These are phyloP conservation scores for Caenorhabditis sp. DNA, from an alignment of 2,888 invertebrate species.

Conservation along the genomic window DNA sequence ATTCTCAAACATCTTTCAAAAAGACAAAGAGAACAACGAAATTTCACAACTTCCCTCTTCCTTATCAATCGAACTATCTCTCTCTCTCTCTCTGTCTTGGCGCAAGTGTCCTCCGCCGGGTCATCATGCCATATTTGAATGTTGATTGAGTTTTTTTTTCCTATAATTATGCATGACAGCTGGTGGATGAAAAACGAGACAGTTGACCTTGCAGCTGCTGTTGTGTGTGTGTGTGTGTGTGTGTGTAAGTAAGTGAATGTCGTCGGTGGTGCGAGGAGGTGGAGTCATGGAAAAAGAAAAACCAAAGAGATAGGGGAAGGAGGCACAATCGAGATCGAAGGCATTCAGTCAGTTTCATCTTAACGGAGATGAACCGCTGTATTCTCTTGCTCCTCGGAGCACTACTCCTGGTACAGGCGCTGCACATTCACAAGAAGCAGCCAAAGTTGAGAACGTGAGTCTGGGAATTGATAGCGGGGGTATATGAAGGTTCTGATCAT, in stretches of 20 bases:
- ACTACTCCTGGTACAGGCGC: slow-evolving; percentile 43
- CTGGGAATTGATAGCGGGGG: not conserved
- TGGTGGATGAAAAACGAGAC: slow-evolving; percentile 36
- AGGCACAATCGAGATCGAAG: slow-evolving; percentile 31
- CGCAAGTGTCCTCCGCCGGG: not conserved
- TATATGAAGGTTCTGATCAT: too few species aligned
- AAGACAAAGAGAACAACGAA: not conserved
- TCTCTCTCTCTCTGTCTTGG: not conserved
- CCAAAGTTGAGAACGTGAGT: slow-evolving; percentile 52
- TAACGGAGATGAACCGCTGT: slow-evolving; percentile 52
- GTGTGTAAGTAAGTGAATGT: not conserved
- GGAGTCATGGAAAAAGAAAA: slow-evolving; percentile 31
- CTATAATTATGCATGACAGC: slow-evolving; percentile 60
- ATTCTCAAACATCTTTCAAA: not conserved
- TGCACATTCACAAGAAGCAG: slow-evolving; percentile 32
- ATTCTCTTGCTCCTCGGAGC: slow-evolving; percentile 60
- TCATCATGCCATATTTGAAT: slow-evolving; percentile 51
- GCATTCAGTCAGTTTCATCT: slow-evolving; percentile 38
- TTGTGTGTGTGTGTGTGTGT: slow-evolving; percentile 8
- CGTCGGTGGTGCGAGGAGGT: slow-evolving; percentile 25
- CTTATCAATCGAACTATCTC: too few species aligned
- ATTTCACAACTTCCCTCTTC: slow-evolving; percentile 5
- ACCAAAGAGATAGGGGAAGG: not conserved
- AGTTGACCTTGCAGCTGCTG: slow-evolving; percentile 63
- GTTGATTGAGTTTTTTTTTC: slow-evolving; percentile 5